Evolutionary conservation across 2,888 invertebrate genomes (phyloP).

Genomic region (Drosophila paranaensis): DNA sequence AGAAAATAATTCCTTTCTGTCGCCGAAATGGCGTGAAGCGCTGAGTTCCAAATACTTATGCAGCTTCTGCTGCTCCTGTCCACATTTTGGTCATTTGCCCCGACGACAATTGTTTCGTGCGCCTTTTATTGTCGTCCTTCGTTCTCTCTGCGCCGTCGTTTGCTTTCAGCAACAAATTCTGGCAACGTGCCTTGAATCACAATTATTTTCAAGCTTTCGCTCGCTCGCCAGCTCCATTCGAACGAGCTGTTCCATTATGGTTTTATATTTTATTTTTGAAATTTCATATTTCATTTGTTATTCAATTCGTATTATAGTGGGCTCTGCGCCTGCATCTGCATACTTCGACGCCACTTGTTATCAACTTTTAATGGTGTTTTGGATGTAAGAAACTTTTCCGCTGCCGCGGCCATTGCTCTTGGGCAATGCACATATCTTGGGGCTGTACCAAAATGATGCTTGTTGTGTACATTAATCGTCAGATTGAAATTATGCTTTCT

Average conservation of each 20-base stretch:
- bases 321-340: constrained; percentile 49
- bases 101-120: constrained; percentile 70
- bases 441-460: constrained; percentile 55
- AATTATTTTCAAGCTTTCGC: constrained; percentile 60
- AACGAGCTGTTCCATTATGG: constrained; percentile 36
- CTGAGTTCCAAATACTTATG: constrained; percentile 13
- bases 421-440: constrained; percentile 34
- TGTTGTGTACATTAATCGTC: constrained; percentile 60
- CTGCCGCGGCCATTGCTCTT: neutral
- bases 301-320: constrained; percentile 35
- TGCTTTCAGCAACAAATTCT: constrained; percentile 72
- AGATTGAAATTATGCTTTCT: constrained; percentile 49
- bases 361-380: constrained; percentile 74
- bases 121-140: constrained; percentile 70
- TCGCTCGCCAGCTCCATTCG: constrained; percentile 26
- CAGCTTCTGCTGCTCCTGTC: constrained; percentile 6
- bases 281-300: constrained; percentile 6
- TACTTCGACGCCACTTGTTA: constrained; percentile 66
- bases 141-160: constrained; percentile 51
- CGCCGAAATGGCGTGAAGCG: constrained; percentile 18
- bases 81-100: constrained; percentile 62
- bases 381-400: constrained; percentile 32
- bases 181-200: constrained; percentile 75
- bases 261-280: constrained; percentile 17
- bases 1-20: constrained; percentile 5